phyloP scores from a whole-genome alignment of 2,888 invertebrate species.

The Lasioglossum oenotherae region DNA sequence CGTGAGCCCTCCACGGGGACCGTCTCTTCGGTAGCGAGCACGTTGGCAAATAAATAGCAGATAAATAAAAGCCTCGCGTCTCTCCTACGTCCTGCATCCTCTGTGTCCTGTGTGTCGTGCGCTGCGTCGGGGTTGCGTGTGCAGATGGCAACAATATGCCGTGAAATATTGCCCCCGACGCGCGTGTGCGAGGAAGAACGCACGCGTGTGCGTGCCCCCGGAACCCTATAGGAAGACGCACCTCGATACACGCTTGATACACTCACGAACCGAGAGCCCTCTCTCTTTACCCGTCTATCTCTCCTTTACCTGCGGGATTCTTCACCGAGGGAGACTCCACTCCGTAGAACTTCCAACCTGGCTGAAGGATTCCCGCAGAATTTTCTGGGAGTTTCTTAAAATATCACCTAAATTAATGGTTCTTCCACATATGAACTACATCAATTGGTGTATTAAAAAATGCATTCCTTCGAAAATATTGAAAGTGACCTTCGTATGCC shows the following conservation, averaged over 20 bases:
- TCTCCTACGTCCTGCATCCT: conserved; percentile 69
- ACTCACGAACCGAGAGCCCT: not conserved
- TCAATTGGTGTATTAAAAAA: not conserved
- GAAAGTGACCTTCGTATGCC: not conserved
- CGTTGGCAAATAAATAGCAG: conserved; percentile 83
- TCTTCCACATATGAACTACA: not conserved
- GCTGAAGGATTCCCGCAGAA: not conserved
- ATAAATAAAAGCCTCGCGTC: conserved; percentile 82
- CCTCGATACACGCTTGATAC: conserved; percentile 30
- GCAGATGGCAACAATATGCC: conserved; percentile 84
- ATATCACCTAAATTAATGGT: too few relatives aligned
- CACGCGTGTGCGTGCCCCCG: conserved; percentile 37
- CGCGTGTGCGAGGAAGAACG: conserved; percentile 42
- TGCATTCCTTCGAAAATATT: not conserved
- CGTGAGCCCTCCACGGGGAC: conserved; percentile 57
- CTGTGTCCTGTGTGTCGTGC: conserved; percentile 68
- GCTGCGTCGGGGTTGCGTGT: conserved; percentile 78
- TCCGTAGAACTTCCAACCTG: not conserved
- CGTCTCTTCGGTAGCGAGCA: conserved; percentile 77
- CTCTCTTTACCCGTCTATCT: conserved; percentile 3
- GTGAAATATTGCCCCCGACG: conserved; percentile 82
- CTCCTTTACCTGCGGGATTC: conserved; percentile 44
- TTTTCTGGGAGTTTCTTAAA: not conserved
- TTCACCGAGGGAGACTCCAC: conserved; percentile 14
- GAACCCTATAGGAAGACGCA: conserved; percentile 26